phyloP scores from a whole-genome alignment of 2,113 vertebrate species.

The Heterotis niloticus region DNA sequence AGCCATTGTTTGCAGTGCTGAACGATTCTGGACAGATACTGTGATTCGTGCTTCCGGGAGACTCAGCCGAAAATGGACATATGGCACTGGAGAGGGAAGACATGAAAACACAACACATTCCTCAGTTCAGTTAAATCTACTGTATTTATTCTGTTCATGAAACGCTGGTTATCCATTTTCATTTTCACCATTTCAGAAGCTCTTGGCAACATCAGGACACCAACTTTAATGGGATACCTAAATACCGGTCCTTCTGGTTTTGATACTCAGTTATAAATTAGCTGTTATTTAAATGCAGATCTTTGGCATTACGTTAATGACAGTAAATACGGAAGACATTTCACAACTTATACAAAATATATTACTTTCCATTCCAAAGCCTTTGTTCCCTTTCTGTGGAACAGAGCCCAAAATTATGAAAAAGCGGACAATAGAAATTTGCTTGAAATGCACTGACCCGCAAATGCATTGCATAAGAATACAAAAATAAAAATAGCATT shows the following conservation, averaged over 20 bases:
- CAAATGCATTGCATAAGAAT: constrained; percentile 48
- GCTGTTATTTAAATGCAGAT: constrained; percentile 51
- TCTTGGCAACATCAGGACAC: constrained; percentile 64
- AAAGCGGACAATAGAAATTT: constrained; percentile 30
- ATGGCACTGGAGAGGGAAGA: no score
- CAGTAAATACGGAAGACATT: constrained; percentile 46
- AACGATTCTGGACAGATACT: no score
- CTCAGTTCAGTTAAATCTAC: neutral
- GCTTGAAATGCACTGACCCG: constrained; percentile 56
- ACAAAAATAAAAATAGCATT: constrained; percentile 32
- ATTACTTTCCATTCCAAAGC: constrained; percentile 66
- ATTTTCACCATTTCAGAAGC: constrained; percentile 58
- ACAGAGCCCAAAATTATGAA: constrained; percentile 52
- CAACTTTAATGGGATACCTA: constrained; percentile 52
- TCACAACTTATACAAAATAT: constrained; percentile 60
- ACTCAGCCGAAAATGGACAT: no score
- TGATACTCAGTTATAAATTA: constrained; percentile 59
- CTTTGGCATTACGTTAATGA: constrained; percentile 62
- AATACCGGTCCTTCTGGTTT: constrained; percentile 47
- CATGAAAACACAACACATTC: neutral
- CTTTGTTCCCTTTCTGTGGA: constrained; percentile 56
- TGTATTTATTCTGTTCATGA: constrained; percentile 64
- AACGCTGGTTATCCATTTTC: constrained; percentile 62
- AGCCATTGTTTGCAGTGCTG: no score
- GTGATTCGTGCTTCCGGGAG: no score